phyloP scores from a whole-genome alignment of 2,113 vertebrate genomes.

The Diadophis punctatus region DNA sequence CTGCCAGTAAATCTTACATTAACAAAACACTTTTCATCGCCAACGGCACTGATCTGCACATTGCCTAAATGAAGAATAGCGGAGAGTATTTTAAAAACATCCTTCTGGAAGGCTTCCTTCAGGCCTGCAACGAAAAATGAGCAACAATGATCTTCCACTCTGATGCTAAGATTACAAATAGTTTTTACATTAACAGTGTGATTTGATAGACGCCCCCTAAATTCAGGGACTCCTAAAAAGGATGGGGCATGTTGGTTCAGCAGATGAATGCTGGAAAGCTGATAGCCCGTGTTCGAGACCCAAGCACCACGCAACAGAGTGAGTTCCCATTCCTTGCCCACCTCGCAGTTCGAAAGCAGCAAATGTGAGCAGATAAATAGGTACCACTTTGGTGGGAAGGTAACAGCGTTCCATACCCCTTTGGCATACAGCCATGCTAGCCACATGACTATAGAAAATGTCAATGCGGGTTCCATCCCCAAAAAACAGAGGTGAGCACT shows the following conservation, averaged over 20 bases:
- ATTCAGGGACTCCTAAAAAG: neutral
- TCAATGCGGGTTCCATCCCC: neutral
- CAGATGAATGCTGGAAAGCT: neutral
- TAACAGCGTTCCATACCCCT: neutral
- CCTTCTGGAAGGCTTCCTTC: slow-evolving; percentile 82
- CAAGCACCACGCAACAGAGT: neutral
- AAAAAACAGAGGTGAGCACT: neutral
- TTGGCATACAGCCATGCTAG: neutral
- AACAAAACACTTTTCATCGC: slow-evolving; percentile 82
- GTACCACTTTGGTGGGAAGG: neutral
- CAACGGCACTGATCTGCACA: slow-evolving; percentile 72
- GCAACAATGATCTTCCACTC: neutral
- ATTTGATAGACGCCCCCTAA: neutral
- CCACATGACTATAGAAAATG: neutral
- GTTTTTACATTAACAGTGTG: neutral
- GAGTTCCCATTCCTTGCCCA: neutral
- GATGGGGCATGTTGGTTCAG: neutral
- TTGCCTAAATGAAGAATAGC: slow-evolving; percentile 94
- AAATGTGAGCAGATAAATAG: neutral
- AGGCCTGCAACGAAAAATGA: slow-evolving; percentile 73
- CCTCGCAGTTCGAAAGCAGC: neutral
- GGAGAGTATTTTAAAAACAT: slow-evolving; percentile 86
- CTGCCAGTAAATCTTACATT: slow-evolving; percentile 70
- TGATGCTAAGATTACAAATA: neutral
- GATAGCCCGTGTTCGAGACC: neutral